phyloP scores from a whole-genome alignment of 92 coral and sea anemone genomes.

The Palythoa heliodiscus region DNA sequence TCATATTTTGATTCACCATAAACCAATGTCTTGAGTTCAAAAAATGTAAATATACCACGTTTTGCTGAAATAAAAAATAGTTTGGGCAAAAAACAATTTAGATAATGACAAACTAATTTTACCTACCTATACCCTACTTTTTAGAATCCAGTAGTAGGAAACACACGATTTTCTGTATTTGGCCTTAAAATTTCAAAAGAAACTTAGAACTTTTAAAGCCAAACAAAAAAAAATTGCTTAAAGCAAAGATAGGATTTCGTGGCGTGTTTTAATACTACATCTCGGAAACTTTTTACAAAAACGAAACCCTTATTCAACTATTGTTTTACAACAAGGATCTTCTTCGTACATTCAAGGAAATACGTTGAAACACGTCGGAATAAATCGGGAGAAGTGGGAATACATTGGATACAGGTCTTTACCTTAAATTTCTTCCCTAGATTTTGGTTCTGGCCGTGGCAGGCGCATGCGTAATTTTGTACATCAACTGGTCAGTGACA shows the following conservation, averaged over 20 bases:
- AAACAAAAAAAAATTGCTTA: background rate
- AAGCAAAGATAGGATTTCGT: no score
- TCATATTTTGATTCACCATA: no score
- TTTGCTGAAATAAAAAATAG: background rate
- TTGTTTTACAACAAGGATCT: no score
- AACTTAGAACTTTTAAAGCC: background rate
- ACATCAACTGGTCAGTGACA: conserved; percentile 73
- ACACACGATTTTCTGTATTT: background rate
- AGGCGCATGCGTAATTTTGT: conserved; percentile 55
- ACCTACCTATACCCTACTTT: no score
- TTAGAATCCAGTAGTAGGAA: no score
- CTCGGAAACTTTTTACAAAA: no score
- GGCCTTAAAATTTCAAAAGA: background rate
- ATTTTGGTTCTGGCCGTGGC: conserved; percentile 48
- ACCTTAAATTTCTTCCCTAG: conserved; percentile 25
- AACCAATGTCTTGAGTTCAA: no score
- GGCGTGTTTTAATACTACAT: no score
- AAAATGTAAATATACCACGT: no score
- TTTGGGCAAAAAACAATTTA: background rate
- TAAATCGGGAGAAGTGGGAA: background rate
- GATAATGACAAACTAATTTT: background rate
- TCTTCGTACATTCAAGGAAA: background rate
- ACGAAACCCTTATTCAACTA: no score
- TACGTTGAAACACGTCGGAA: background rate
- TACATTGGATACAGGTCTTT: background rate